A percentile compares a stretch with the other conserved stretches of the same genome.
Evolutionary conservation across 1,140 invertebrate species (phyloP).

Genomic region (Camponotus floridanus): DNA sequence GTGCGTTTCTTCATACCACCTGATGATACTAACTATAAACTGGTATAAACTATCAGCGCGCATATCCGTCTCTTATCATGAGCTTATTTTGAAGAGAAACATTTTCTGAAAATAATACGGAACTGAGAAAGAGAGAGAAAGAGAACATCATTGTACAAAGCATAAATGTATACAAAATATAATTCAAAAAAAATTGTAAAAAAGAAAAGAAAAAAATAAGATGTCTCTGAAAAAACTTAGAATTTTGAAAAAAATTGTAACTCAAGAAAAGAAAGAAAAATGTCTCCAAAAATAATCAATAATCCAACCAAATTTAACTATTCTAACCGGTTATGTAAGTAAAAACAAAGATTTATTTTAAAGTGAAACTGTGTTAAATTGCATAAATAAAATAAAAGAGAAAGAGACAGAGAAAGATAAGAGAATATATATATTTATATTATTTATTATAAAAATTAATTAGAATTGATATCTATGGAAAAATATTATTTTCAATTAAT

Average conservation of each 20-base stretch:
- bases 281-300: background rate
- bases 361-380: background rate
- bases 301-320: background rate
- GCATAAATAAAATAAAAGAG: background rate
- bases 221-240: background rate
- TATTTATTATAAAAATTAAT: slow-evolving; percentile 38
- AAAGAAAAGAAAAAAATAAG: background rate
- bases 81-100: slow-evolving; percentile 26
- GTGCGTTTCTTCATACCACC: background rate
- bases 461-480: background rate
- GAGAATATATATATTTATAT: slow-evolving; percentile 2
- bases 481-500: slow-evolving; percentile 1
- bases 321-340: slow-evolving; percentile 10
- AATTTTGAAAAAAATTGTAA: background rate
- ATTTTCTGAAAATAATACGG: slow-evolving; percentile 12
- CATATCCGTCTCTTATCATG: slow-evolving; percentile 24
- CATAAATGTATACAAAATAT: background rate
- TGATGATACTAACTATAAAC: slow-evolving; percentile 45
- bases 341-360: background rate
- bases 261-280: background rate
- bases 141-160: too few relatives aligned
- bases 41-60: slow-evolving; percentile 32
- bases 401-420: too few relatives aligned
- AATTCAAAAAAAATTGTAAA: background rate
- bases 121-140: background rate